Conservation (phyloP, 2,113 vertebrate genomes). For the Pica pica region DNA sequence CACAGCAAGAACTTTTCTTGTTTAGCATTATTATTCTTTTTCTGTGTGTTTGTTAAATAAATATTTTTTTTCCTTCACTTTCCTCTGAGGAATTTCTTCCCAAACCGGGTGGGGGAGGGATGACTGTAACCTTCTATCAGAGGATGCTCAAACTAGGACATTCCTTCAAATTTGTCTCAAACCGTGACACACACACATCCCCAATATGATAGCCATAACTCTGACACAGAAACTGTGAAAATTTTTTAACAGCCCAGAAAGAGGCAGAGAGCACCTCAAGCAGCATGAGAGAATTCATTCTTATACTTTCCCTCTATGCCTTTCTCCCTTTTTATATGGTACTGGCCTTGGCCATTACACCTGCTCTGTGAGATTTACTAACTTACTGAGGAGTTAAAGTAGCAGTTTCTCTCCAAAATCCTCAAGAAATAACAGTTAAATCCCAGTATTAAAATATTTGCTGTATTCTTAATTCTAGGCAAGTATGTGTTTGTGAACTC, state of each 20-base stretch:
- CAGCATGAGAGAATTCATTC: not conserved
- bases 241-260: not conserved
- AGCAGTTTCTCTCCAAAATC: not conserved
- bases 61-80: no score
- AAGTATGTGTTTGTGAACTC: not conserved
- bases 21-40: no score
- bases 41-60: no score
- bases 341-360: not conserved
- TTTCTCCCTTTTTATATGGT: not conserved
- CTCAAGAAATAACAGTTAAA: not conserved
- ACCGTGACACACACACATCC: not conserved
- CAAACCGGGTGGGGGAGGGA: no score
- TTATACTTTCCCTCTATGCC: not conserved
- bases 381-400: not conserved
- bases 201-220: rapidly evolving
- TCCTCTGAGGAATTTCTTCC: no score
- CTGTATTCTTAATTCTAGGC: not conserved
- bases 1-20: no score
- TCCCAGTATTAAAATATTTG: not conserved
- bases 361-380: not conserved
- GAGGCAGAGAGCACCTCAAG: not conserved
- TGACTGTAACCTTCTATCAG: no score
- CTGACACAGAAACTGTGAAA: not conserved
- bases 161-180: no score
- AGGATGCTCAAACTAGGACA: no score